A percentile compares a stretch with the other conserved stretches of the same genome.
Evolutionary conservation across 2,888 invertebrate genomes (phyloP).

Genomic region (Endomychus coccineus): DNA sequence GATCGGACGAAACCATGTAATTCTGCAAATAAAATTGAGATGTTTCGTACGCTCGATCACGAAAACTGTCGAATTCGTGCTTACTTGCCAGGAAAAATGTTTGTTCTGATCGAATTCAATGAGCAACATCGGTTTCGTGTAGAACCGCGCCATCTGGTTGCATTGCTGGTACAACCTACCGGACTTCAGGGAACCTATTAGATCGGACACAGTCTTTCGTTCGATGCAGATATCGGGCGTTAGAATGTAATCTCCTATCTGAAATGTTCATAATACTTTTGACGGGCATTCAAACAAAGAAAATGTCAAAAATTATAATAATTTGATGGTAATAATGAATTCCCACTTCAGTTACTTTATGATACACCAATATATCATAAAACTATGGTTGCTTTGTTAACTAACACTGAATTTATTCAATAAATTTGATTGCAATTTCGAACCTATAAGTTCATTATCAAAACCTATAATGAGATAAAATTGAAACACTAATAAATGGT

Average conservation of each 20-base stretch:
- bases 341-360: too few relatives aligned
- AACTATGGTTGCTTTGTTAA: too few relatives aligned
- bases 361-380: too few relatives aligned
- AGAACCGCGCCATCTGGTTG: slow-evolving; percentile 85
- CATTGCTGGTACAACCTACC: slow-evolving; percentile 95
- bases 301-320: too few relatives aligned
- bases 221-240: slow-evolving; percentile 96
- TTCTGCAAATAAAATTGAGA: slow-evolving; percentile 5
- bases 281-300: background rate
- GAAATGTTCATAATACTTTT: slow-evolving; percentile 19
- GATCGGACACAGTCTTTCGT: slow-evolving; percentile 90
- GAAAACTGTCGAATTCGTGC: slow-evolving; percentile 5
- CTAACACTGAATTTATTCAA: too few relatives aligned
- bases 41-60: too few relatives aligned
- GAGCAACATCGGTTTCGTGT: slow-evolving; percentile 79
- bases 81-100: slow-evolving; percentile 80
- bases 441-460: too few relatives aligned
- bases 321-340: too few relatives aligned
- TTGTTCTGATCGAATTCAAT: slow-evolving; percentile 96
- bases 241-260: slow-evolving; percentile 96
- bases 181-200: slow-evolving; percentile 90
- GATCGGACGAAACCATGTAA: slow-evolving; percentile 9
- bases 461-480: too few relatives aligned
- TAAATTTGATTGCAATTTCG: too few relatives aligned
- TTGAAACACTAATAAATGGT: too few relatives aligned